Percentiles rank a stretch among this genome's conserved stretches.
Conservation (phyloP, 2,797 vertebrate genomes). For the Diplodus puntazzo region DNA sequence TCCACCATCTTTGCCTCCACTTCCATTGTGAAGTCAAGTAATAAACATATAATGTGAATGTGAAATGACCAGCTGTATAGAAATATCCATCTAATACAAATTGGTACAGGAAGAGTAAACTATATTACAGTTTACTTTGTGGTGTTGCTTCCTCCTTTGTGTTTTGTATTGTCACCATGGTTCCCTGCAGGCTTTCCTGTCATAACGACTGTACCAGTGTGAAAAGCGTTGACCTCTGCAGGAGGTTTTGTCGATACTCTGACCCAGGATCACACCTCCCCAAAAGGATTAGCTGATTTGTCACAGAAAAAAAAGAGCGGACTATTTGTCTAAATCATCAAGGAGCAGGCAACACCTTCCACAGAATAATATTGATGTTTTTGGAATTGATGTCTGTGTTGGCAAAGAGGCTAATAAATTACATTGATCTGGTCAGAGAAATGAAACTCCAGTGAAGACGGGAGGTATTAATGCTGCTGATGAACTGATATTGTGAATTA, state of each 20-base stretch:
- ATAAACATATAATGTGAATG: no score
- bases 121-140: neutral
- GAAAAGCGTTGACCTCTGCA: constrained; percentile 56
- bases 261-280: constrained; percentile 45
- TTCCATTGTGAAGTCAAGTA: no score
- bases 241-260: constrained; percentile 55
- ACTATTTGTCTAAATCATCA: constrained; percentile 45
- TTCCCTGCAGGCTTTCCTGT: constrained; percentile 5
- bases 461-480: constrained; percentile 16
- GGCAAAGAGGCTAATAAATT: constrained; percentile 52
- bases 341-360: constrained; percentile 41
- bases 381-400: constrained; percentile 55
- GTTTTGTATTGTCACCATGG: neutral
- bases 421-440: constrained; percentile 57
- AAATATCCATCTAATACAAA: no score
- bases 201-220: constrained; percentile 17
- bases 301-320: constrained; percentile 34
- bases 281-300: constrained; percentile 46
- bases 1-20: no score
- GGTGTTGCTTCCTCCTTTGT: neutral
- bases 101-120: neutral
- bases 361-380: constrained; percentile 63
- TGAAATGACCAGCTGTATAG: no score
- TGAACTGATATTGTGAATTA: constrained; percentile 25
- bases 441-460: constrained; percentile 41